Evolutionary conservation across 2,113 vertebrate species (phyloP).

Genomic region (Rhipidura dahli): DNA sequence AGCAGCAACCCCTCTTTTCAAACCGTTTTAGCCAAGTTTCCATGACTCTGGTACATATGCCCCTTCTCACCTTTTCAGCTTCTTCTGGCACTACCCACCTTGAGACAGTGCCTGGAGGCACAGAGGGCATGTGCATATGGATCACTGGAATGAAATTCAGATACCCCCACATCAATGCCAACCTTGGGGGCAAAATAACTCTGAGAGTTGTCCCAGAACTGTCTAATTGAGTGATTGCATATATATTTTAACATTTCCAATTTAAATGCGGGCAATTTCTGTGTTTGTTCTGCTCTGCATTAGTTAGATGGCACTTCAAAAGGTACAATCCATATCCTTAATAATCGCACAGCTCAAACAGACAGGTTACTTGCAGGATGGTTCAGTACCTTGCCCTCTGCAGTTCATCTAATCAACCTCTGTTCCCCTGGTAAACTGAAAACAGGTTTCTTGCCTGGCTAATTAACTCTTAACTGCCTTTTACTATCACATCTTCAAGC

Average conservation of each 20-base stretch:
- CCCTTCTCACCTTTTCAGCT: background rate
- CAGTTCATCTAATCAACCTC: background rate
- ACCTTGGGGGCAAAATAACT: background rate
- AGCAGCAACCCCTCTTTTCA: background rate
- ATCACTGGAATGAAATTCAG: background rate
- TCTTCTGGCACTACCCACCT: background rate
- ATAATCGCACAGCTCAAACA: background rate
- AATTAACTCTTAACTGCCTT: background rate
- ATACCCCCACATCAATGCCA: background rate
- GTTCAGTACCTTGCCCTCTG: background rate
- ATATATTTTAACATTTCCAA: background rate
- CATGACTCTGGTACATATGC: background rate
- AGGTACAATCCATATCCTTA: background rate
- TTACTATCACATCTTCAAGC: background rate
- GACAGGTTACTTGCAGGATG: background rate
- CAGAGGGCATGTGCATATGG: background rate
- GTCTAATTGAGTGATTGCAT: background rate
- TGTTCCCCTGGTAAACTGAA: background rate
- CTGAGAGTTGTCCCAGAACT: background rate
- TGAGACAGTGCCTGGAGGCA: background rate
- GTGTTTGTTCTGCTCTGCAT: background rate
- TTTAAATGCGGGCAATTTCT: rapidly evolving
- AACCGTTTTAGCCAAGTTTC: background rate
- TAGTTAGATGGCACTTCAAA: background rate
- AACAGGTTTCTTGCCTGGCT: background rate